Percentiles rank a stretch among this genome's conserved stretches.
phyloP scores from a whole-genome alignment of 1,140 invertebrate genomes.

The Cotesia glomerata region DNA sequence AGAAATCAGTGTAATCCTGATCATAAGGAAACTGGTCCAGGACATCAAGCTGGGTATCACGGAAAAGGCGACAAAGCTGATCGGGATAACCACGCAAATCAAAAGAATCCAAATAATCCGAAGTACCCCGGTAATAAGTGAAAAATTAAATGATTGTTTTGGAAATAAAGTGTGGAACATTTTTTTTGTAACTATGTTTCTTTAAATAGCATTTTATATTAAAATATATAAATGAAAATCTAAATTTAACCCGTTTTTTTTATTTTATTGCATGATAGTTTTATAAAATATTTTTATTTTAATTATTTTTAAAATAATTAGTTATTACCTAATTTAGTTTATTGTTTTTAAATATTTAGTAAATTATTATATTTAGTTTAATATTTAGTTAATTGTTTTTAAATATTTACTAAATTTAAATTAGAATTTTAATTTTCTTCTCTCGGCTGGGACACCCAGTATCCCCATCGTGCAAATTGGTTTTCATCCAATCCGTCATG shows the following conservation, averaged over 20 bases:
- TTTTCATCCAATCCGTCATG: slow-evolving; percentile 66
- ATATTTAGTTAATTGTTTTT: too few relatives aligned
- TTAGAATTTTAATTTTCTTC: not conserved
- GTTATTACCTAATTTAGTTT: too few relatives aligned
- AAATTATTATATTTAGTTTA: too few relatives aligned
- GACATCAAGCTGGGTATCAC: slow-evolving; percentile 24
- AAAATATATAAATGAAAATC: too few relatives aligned
- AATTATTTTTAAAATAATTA: too few relatives aligned
- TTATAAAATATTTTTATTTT: too few relatives aligned
- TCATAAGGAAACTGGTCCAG: slow-evolving; percentile 12
- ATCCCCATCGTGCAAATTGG: slow-evolving; percentile 72
- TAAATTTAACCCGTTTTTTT: too few relatives aligned
- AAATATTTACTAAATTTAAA: too few relatives aligned
- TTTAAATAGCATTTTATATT: too few relatives aligned
- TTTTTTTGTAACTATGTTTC: too few relatives aligned
- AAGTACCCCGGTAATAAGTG: not conserved
- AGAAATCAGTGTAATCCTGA: slow-evolving; percentile 20
- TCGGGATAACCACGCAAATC: slow-evolving; percentile 7
- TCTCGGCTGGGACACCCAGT: slow-evolving; percentile 73
- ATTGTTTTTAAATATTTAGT: too few relatives aligned
- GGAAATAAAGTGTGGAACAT: not conserved
- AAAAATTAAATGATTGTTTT: not conserved
- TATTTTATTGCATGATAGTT: too few relatives aligned
- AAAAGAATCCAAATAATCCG: slow-evolving; percentile 29
- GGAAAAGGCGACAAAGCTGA: not conserved